These are phyloP conservation scores for Centrocercus urophasianus DNA, from an alignment of 2,113 vertebrate species.

Conservation along the genomic window DNA sequence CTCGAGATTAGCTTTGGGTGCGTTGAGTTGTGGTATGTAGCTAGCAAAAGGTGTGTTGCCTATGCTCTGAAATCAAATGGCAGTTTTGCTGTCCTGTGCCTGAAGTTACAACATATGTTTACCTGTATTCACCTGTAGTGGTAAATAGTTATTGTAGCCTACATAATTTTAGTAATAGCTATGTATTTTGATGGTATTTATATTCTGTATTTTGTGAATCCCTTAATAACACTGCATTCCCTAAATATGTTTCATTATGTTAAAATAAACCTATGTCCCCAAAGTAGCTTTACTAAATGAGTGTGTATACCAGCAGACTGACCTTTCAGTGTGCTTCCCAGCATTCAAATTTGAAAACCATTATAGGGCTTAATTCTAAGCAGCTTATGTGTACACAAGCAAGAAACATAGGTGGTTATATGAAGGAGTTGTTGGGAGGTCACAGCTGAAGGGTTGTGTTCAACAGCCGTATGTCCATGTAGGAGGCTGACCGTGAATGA, in stretches of 20 bases:
- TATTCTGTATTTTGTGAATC: neutral
- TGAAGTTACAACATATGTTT: neutral
- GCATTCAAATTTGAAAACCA: neutral
- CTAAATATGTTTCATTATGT: neutral
- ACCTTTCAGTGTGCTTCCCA: neutral
- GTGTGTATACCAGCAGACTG: neutral
- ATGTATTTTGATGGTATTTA: neutral
- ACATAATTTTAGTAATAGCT: neutral
- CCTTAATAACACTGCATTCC: neutral
- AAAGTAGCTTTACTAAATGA: neutral
- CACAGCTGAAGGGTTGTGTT: too few species aligned
- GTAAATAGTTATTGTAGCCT: neutral
- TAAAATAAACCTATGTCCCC: neutral
- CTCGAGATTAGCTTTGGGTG: conserved; percentile 74
- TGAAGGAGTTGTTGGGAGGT: neutral
- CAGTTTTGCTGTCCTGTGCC: neutral
- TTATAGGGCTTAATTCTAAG: neutral
- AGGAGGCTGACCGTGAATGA: too few species aligned
- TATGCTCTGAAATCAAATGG: neutral
- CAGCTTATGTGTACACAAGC: neutral
- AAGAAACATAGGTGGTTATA: neutral
- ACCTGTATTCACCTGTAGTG: neutral
- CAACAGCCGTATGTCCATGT: too few species aligned
- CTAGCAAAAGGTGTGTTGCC: neutral
- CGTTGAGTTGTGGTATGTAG: conserved; percentile 4